phyloP scores from a whole-genome alignment of 2,888 invertebrate species.

The Plagiodera versicolora region DNA sequence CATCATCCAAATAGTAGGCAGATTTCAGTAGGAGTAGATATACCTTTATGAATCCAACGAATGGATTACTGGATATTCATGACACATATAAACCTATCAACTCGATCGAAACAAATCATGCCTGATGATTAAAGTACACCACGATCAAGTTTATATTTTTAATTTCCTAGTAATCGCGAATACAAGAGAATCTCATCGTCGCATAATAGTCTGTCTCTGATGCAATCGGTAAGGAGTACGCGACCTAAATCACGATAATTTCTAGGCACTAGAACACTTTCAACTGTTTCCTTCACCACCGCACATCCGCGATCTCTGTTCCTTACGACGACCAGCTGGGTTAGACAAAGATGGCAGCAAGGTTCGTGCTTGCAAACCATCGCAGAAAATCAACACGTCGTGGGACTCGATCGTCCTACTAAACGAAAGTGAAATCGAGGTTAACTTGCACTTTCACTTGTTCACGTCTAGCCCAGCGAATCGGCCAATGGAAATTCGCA shows the following conservation, averaged over 20 bases:
- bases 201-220: constrained; percentile 52
- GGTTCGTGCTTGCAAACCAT: constrained; percentile 35
- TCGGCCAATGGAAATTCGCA: constrained; percentile 50
- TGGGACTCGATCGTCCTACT: constrained; percentile 58
- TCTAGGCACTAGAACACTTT: constrained; percentile 42
- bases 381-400: constrained; percentile 49
- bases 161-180: constrained; percentile 31
- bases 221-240: constrained; percentile 54
- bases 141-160: constrained; percentile 31
- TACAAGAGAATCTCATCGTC: constrained; percentile 47
- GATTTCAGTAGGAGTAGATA: too few relatives aligned
- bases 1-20: too few relatives aligned
- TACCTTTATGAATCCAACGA: too few relatives aligned
- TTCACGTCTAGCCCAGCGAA: constrained; percentile 54
- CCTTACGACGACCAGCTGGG: constrained; percentile 17
- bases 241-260: constrained; percentile 54
- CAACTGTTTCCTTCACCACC: constrained; percentile 13
- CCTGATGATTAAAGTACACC: constrained; percentile 10
- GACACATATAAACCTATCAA: too few relatives aligned
- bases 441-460: constrained; percentile 57
- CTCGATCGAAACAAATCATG: too few relatives aligned
- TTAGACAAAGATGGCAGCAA: constrained; percentile 30
- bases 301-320: constrained; percentile 23
- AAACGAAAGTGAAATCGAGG: constrained; percentile 59
- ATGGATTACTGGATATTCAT: too few relatives aligned